Conservation (phyloP, 37 sponge, comb jelly and placozoan genomes). For the Cladorhizidae sp. region DNA sequence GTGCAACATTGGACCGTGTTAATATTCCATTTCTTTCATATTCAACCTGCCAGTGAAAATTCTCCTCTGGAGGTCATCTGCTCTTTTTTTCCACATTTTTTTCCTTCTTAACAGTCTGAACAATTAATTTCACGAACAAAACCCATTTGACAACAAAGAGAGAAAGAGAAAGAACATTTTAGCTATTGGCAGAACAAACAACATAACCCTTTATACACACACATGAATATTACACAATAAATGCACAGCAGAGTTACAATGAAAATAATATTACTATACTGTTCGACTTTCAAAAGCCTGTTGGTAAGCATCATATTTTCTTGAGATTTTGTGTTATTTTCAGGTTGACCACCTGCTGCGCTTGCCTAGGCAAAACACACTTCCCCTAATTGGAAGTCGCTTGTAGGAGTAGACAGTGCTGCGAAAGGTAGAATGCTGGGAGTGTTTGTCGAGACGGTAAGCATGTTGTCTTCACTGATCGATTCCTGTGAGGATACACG, state of each 20-base stretch:
- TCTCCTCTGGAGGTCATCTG: too few relatives aligned
- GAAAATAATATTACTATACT: too few relatives aligned
- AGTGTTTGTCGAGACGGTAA: constrained; percentile 31
- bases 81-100: too few relatives aligned
- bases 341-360: too few relatives aligned
- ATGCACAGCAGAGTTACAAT: too few relatives aligned
- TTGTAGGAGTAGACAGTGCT: constrained; percentile 13
- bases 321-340: too few relatives aligned
- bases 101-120: too few relatives aligned
- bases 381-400: constrained; percentile 31
- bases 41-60: too few relatives aligned
- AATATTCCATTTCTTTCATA: too few relatives aligned
- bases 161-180: neutral
- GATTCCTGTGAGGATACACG: neutral
- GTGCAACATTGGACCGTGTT: too few relatives aligned
- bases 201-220: neutral
- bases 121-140: neutral
- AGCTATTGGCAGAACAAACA: neutral
- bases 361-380: constrained; percentile 71
- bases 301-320: too few relatives aligned
- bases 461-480: constrained; percentile 1
- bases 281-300: too few relatives aligned
- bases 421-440: constrained; percentile 42
- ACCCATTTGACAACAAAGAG: neutral
- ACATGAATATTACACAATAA: neutral